Conservation (phyloP, 2,888 invertebrate genomes). For the Epinotia bilunana region DNA sequence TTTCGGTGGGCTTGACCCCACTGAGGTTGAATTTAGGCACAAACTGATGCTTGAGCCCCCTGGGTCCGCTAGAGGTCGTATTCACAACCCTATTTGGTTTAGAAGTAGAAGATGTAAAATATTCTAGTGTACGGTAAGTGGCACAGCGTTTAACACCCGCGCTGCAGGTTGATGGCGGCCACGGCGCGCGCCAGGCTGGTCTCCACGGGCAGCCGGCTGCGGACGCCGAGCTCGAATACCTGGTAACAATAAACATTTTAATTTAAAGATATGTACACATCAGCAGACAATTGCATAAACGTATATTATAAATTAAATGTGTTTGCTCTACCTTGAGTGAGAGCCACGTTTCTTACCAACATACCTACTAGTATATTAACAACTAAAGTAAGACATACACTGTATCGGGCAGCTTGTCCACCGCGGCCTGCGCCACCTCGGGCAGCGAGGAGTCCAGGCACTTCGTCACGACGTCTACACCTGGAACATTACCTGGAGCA, state of each 20-base stretch:
- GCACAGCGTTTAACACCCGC: conserved; percentile 86
- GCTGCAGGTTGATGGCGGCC: conserved; percentile 91
- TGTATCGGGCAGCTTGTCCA: conserved; percentile 93
- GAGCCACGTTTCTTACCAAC: no score
- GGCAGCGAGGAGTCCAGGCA: conserved; percentile 92
- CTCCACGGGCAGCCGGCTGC: conserved; percentile 90
- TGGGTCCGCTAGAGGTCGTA: no score
- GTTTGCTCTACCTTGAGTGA: no score
- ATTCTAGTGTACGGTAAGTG: no score
- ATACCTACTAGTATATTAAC: no score
- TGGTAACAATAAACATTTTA: conserved; percentile 59
- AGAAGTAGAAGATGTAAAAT: no score
- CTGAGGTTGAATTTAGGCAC: no score
- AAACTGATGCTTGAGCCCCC: no score
- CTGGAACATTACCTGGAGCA: conserved; percentile 80
- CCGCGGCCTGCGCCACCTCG: conserved; percentile 90
- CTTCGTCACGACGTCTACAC: conserved; percentile 90
- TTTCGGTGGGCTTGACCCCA: no score
- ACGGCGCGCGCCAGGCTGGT: conserved; percentile 91
- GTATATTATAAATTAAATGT: no score
- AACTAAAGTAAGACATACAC: conserved; percentile 58
- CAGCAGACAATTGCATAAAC: no score
- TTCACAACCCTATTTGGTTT: no score
- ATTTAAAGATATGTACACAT: neutral
- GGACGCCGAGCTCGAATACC: conserved; percentile 93